These are phyloP conservation scores for Bhutanitis thaidina DNA, from an alignment of 2,888 invertebrate genomes.

Conservation along the genomic window DNA sequence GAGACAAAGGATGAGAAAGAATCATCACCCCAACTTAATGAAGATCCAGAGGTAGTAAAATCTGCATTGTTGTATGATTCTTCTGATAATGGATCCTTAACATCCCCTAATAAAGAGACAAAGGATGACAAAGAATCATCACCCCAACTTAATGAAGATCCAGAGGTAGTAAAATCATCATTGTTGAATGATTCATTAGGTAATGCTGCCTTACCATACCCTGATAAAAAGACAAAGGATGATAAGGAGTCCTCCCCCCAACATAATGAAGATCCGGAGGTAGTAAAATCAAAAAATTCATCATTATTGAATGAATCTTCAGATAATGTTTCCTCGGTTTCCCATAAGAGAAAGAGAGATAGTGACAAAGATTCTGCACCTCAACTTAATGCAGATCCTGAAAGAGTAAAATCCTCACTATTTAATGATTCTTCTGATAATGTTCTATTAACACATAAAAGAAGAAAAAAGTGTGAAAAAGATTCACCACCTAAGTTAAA, in stretches of 20 bases:
- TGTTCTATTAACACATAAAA: conserved; percentile 19
- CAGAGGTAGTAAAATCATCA: conserved; percentile 26
- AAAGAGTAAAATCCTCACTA: conserved; percentile 27
- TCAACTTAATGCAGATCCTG: conserved; percentile 9
- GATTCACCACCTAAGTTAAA: conserved; percentile 37
- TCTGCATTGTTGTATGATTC: conserved; percentile 33
- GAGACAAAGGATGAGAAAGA: conserved; percentile 21
- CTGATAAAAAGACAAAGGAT: conserved; percentile 8
- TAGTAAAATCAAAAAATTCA: conserved; percentile 27
- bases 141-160: conserved; percentile 6
- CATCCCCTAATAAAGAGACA: conserved; percentile 20
- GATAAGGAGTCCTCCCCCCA: conserved; percentile 24
- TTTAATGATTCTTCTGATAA: conserved; percentile 26
- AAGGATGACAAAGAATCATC: conserved; percentile 23
- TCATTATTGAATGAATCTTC: conserved; percentile 28
- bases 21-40: not conserved
- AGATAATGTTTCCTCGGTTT: not conserved
- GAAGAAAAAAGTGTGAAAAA: conserved; percentile 24
- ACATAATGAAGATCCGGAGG: conserved; percentile 13
- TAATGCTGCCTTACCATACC: conserved; percentile 28
- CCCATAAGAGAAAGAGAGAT: conserved; percentile 9
- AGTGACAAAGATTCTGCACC: conserved; percentile 23
- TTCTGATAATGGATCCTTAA: conserved; percentile 31
- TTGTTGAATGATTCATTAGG: conserved; percentile 31
- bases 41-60: conserved; percentile 28